Percentiles rank a stretch among this genome's conserved stretches.
phyloP scores from a whole-genome alignment of 2,888 invertebrate species.

The Plagodis dolabraria region DNA sequence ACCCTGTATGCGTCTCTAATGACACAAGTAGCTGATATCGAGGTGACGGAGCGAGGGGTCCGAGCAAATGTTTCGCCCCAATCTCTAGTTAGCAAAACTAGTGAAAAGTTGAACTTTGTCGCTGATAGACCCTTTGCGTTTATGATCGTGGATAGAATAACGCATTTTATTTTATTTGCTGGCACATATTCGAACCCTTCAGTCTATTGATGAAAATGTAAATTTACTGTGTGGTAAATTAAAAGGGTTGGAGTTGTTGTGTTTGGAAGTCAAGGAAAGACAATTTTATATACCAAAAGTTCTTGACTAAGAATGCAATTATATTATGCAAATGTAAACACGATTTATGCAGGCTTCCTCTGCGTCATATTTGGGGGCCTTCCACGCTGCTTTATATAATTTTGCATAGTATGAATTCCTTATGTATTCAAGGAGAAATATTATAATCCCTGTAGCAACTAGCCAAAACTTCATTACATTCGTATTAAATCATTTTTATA shows the following conservation, averaged over 20 bases:
- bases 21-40: constrained; percentile 58
- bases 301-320: neutral
- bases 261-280: constrained; percentile 7
- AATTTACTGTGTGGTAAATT: neutral
- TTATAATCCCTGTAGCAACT: no score
- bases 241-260: no score
- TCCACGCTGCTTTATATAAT: no score
- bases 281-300: constrained; percentile 8
- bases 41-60: constrained; percentile 61
- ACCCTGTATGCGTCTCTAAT: constrained; percentile 59
- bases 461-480: no score
- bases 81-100: constrained; percentile 36
- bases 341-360: neutral
- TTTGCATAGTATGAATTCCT: no score
- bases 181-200: constrained; percentile 61
- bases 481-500: no score
- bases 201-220: constrained; percentile 40
- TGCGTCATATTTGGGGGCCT: neutral
- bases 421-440: no score
- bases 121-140: constrained; percentile 64
- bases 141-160: constrained; percentile 59
- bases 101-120: constrained; percentile 42
- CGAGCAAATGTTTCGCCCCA: constrained; percentile 42
- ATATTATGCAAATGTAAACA: no score
- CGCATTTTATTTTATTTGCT: constrained; percentile 64